These are phyloP conservation scores for Drosophila infuscata DNA, from an alignment of 2,888 invertebrate species.

Conservation along the genomic window DNA sequence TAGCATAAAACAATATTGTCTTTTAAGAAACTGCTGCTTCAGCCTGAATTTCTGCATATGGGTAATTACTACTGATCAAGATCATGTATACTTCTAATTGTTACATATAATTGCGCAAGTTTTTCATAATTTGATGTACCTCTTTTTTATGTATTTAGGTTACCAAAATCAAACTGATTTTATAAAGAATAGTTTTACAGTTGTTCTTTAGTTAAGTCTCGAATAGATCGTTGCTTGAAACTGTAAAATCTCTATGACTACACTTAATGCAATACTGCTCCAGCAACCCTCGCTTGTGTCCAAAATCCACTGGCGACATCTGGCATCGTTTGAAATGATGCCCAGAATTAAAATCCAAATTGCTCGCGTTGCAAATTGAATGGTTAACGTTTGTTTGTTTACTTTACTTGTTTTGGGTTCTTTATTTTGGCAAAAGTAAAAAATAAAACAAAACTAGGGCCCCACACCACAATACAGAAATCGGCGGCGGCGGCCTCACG, in stretches of 20 bases:
- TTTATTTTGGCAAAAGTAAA: conserved; percentile 33
- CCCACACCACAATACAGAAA: neutral
- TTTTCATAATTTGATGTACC: too few relatives aligned
- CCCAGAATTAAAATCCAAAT: conserved; percentile 29
- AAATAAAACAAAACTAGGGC: neutral
- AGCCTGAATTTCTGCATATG: neutral
- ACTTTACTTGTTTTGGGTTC: conserved; percentile 2
- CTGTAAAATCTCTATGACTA: neutral
- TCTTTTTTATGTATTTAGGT: too few relatives aligned
- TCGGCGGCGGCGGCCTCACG: conserved; percentile 48
- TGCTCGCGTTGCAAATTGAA: conserved; percentile 42
- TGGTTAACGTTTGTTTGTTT: conserved; percentile 30
- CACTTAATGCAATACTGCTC: conserved; percentile 5
- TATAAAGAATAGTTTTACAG: too few relatives aligned
- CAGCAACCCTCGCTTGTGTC: conserved; percentile 26
- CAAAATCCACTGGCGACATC: conserved; percentile 48
- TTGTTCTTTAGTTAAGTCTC: neutral
- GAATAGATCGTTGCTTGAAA: neutral
- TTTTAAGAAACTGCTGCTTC: neutral
- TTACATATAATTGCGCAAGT: neutral
- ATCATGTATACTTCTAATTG: neutral
- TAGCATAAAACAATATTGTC: too few relatives aligned
- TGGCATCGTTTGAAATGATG: conserved; percentile 36
- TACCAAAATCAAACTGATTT: neutral
- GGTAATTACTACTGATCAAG: neutral